Base-by-base conservation (phyloP, 2,888 invertebrate species). In the Polydrusus tereticollis region DNA sequence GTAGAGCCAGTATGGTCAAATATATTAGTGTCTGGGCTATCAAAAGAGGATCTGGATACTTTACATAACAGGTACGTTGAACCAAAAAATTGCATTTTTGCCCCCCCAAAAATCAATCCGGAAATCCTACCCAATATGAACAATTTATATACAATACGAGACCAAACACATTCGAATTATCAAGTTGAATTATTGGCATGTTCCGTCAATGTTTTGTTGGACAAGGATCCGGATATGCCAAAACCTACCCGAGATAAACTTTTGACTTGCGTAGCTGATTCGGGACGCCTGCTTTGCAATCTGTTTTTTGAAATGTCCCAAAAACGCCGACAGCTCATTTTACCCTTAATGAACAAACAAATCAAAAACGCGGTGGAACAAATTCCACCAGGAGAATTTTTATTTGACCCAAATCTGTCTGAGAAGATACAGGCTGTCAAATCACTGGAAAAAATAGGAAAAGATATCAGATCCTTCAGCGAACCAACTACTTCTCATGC, bases 391-490 rank as follows among this genome's bases (percentile, higher is more conserved):
- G 41, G 8, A 0, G 58, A 68, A 21, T 69, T 65, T 29, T 45
- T 72, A 12, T 74, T 69, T 23, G 74, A 65, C 1, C 10, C 45
- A 6, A 69, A 74, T 26, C 20, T 72, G n/a, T 50, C 41, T 1
- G 68, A 74, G 26, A 50, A 26, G 41, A 10, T 59, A 14, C 63
- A 72, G 43, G n/a, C 33, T 67, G 12, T 69, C 3, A 62, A 18
- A 62, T 70, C 62, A 8, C 47, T 5, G 38, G 59, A 67, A 26
- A 41, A 12, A 8, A 47, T 36, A 20, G 18, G 67, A 23, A 16
- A 75, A 43, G 64, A 69, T 8, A 16, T 68, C 33, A 1, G 41
- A 2, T 41, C 16, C 2, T 41, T 41, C 41, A 14, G 41, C n/a
- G 41, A 41, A 4, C 62, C 12, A n/a, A n/a, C n/a, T n/a, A n/a